phyloP scores from a whole-genome alignment of 2,797 vertebrate species.

The Oreochromis grahami region DNA sequence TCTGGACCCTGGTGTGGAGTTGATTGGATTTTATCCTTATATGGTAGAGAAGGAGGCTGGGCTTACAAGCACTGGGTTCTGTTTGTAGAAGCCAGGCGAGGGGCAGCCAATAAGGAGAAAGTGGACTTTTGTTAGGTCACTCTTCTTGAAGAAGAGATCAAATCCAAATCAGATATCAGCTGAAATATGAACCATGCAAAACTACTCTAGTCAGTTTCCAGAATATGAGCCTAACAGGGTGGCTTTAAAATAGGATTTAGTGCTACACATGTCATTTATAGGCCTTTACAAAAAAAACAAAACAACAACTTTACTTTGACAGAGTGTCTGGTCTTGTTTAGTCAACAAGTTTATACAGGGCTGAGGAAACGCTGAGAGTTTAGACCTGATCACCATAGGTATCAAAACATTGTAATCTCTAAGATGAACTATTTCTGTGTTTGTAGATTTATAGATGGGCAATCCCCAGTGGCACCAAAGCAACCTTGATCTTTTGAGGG shows the following conservation, averaged over 20 bases:
- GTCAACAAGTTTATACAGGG: background rate
- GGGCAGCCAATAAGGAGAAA: background rate
- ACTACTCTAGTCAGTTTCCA: background rate
- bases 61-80: background rate
- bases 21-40: background rate
- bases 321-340: background rate
- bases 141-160: background rate
- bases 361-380: background rate
- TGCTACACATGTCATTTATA: background rate
- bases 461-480: background rate
- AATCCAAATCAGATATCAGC: background rate
- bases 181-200: background rate
- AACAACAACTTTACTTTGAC: background rate
- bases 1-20: background rate
- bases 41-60: background rate
- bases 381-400: background rate
- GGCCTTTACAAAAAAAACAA: background rate
- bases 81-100: background rate
- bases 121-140: background rate
- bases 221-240: background rate
- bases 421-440: background rate
- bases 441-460: background rate
- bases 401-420: background rate
- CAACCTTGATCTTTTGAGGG: background rate
- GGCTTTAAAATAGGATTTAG: background rate